A percentile compares a stretch with the other conserved stretches of the same genome.
Conservation (phyloP, 2,888 invertebrate species). For the Tachina lurida region DNA sequence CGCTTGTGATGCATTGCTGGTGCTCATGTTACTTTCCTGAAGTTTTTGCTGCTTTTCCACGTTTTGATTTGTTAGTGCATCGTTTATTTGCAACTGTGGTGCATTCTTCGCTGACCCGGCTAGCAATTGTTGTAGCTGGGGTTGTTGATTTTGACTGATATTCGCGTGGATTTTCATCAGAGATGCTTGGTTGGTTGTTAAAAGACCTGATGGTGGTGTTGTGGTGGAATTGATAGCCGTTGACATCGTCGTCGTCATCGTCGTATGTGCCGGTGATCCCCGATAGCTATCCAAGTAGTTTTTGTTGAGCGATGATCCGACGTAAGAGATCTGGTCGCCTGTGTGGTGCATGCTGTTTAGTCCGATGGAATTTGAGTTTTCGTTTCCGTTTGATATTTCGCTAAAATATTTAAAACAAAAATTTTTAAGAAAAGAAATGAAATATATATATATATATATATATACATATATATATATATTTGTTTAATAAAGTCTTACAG, state of each 20-base stretch:
- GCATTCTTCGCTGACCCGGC: conserved; percentile 62
- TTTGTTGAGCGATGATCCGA: conserved; percentile 83
- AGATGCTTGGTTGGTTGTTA: conserved; percentile 74
- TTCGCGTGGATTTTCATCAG: conserved; percentile 77
- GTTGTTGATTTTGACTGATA: conserved; percentile 75
- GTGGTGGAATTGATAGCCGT: conserved; percentile 83
- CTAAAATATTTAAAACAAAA: conserved; percentile 70
- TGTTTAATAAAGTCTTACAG: conserved; percentile 83
- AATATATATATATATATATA: too few species aligned
- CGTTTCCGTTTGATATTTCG: conserved; percentile 82
- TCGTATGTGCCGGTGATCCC: conserved; percentile 83
- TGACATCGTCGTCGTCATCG: conserved; percentile 84
- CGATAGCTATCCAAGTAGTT: conserved; percentile 83
- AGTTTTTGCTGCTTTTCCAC: conserved; percentile 52
- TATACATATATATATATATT: too few species aligned
- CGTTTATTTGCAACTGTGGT: conserved; percentile 75
- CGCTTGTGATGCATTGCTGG: conserved; percentile 44
- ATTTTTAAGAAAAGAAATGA: not conserved
- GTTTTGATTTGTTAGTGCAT: conserved; percentile 71
- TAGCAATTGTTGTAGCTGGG: conserved; percentile 76
- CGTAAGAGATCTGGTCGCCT: conserved; percentile 83
- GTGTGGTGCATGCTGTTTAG: conserved; percentile 93
- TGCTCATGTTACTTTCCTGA: conserved; percentile 71
- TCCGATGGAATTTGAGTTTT: conserved; percentile 91
- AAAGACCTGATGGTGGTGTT: conserved; percentile 73